A percentile compares a stretch with the other conserved stretches of the same genome.
Evolutionary conservation across 2,888 invertebrate genomes (phyloP).

Genomic region (Drosophila paucipuncta): DNA sequence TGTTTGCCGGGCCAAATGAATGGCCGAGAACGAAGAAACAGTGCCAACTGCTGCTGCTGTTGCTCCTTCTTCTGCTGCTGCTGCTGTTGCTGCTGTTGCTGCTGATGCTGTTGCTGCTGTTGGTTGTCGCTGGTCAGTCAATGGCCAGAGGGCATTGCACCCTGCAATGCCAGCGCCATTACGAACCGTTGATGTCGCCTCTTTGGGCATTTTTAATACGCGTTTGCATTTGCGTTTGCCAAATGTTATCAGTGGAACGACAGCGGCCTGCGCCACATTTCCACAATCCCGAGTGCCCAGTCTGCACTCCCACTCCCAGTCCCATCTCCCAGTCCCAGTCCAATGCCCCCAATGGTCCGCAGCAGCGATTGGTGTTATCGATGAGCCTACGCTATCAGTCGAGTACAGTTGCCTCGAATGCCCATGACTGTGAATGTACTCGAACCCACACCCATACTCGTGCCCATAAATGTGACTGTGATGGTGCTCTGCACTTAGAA

Average conservation of each 20-base stretch:
- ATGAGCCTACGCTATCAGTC: conserved; percentile 74
- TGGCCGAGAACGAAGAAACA: conserved; percentile 54
- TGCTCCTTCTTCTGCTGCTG: conserved; percentile 35
- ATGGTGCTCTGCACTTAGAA: conserved; percentile 69
- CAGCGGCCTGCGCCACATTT: conserved; percentile 52
- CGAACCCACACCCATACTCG: conserved; percentile 13
- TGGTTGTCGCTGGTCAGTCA: conserved; percentile 54
- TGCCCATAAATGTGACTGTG: conserved; percentile 22
- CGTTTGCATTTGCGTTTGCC: conserved; percentile 75
- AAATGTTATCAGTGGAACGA: conserved; percentile 73
- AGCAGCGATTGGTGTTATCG: conserved; percentile 69
- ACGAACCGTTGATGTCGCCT: conserved; percentile 60
- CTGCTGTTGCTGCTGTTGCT: conserved; percentile 26
- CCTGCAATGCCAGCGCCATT: conserved; percentile 43
- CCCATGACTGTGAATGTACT: conserved; percentile 36
- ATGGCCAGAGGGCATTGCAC: conserved; percentile 72
- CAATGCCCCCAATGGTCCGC: conserved; percentile 57
- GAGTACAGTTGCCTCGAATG: conserved; percentile 61
- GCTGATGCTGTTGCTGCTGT: conserved; percentile 30
- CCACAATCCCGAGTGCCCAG: conserved; percentile 25
- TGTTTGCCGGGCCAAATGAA: conserved; percentile 76
- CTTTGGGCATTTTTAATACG: conserved; percentile 82
- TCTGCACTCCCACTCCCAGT: conserved; percentile 4
- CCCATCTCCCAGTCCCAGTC: conserved; percentile 27
- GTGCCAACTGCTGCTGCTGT: conserved; percentile 35